Evolutionary conservation across 2,888 invertebrate genomes (phyloP).

Genomic region (Pseudeuparius sepicola): DNA sequence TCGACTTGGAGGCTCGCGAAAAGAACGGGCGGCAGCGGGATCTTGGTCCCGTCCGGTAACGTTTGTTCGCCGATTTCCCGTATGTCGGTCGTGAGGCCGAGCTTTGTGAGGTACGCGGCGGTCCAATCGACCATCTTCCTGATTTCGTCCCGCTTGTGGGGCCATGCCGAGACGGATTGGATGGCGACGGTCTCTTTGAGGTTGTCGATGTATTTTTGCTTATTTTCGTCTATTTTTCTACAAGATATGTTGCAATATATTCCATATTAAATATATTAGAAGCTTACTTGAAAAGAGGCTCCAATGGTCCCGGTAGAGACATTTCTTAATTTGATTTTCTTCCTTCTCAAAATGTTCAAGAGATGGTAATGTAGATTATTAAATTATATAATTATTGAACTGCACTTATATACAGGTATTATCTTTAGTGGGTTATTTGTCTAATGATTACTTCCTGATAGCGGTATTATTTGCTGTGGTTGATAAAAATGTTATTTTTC

Average conservation of each 20-base stretch:
- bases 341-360: no score
- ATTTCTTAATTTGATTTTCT: no score
- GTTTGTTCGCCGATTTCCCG: conserved; percentile 59
- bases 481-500: no score
- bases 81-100: conserved; percentile 26
- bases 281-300: conserved; percentile 12
- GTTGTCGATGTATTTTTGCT: conserved; percentile 61
- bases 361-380: no score
- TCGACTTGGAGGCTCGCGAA: conserved; percentile 45
- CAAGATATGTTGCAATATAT: conserved; percentile 31
- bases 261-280: conserved; percentile 2
- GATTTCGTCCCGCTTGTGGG: conserved; percentile 70
- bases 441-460: no score
- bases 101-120: conserved; percentile 48
- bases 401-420: no score
- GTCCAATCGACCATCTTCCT: conserved; percentile 56
- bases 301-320: conserved; percentile 9
- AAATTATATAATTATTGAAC: no score
- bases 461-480: no score
- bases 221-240: conserved; percentile 70
- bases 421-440: no score
- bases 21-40: conserved; percentile 79
- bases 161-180: conserved; percentile 87
- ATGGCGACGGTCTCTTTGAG: conserved; percentile 81
- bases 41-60: conserved; percentile 56